phyloP scores from a whole-genome alignment of 2,888 invertebrate species.

The Dicyrtomina minuta region DNA sequence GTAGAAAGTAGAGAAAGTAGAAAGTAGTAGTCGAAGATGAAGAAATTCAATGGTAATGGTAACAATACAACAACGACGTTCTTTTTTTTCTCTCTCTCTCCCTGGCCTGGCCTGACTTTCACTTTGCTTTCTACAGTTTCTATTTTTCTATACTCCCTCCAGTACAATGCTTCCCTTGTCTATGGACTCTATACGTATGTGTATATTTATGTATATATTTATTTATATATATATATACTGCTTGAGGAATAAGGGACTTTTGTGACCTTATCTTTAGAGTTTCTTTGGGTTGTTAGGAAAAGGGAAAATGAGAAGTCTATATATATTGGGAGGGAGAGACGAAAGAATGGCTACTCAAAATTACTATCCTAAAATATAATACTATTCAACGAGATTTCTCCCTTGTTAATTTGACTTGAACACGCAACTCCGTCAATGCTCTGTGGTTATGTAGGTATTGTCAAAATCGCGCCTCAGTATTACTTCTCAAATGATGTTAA shows the following conservation, averaged over 20 bases:
- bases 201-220: too few species aligned
- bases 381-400: slow-evolving; percentile 14
- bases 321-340: not conserved
- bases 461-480: slow-evolving; percentile 1
- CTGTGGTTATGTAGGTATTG: not conserved
- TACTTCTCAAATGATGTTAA: too few species aligned
- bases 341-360: not conserved
- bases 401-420: slow-evolving; percentile 14
- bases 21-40: too few species aligned
- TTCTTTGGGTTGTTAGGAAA: not conserved
- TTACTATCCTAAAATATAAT: slow-evolving; percentile 13
- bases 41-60: too few species aligned
- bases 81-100: too few species aligned
- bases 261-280: not conserved
- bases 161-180: too few species aligned
- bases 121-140: too few species aligned
- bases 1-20: too few species aligned
- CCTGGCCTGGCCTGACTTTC: too few species aligned
- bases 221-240: not conserved
- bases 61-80: too few species aligned
- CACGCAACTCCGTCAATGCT: slow-evolving; percentile 5
- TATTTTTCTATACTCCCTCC: too few species aligned
- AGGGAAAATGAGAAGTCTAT: not conserved
- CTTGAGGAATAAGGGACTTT: not conserved
- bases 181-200: too few species aligned